Conservation (phyloP, 2,797 vertebrate genomes). For the Amphiprion clarkii region DNA sequence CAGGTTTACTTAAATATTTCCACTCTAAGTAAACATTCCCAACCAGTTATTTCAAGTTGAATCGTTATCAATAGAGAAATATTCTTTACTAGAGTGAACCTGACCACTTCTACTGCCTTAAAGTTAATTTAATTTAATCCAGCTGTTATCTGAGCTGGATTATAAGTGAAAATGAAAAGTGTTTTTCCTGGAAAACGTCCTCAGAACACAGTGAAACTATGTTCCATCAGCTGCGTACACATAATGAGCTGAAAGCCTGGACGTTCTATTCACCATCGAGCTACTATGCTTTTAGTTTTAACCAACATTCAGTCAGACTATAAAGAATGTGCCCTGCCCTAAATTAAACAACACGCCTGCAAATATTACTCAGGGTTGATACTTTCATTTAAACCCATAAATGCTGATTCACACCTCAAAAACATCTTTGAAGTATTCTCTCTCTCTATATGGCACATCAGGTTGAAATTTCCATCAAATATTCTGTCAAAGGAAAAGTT, state of each 20-base stretch:
- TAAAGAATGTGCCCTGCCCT: conserved; percentile 16
- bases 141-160: background rate
- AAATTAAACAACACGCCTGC: conserved; percentile 4
- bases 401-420: background rate
- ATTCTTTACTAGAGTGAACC: background rate
- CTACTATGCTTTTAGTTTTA: background rate
- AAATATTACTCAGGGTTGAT: background rate
- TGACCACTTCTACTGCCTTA: background rate
- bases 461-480: no score
- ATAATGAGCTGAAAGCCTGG: conserved; percentile 2
- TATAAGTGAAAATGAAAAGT: background rate
- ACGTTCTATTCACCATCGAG: background rate
- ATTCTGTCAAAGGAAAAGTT: no score
- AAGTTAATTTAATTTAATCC: no score
- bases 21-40: background rate
- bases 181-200: background rate
- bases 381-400: background rate
- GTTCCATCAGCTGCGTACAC: conserved; percentile 24
- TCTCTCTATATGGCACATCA: no score
- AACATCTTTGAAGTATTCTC: no score
- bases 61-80: no score
- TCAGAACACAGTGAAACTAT: background rate
- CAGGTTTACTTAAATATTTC: no score
- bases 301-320: background rate
- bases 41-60: no score